Evolutionary conservation across 1,140 invertebrate species (phyloP).

Genomic region (Leptinotarsa texana): DNA sequence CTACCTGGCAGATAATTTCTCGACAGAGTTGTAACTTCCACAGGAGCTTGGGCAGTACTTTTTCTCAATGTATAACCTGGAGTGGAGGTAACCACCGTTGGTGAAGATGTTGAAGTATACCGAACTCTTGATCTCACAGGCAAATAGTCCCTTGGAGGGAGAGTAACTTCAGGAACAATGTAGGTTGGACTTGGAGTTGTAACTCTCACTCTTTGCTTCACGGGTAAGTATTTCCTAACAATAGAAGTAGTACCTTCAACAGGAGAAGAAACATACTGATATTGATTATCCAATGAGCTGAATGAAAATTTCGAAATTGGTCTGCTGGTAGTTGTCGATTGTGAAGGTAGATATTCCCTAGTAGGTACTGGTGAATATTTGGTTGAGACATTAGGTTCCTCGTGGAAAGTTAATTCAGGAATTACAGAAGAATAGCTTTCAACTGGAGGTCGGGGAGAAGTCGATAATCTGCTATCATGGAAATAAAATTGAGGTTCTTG

Average conservation of each 20-base stretch:
- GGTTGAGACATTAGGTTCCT: conserved; percentile 44
- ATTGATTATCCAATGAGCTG: conserved; percentile 37
- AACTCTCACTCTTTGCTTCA: conserved; percentile 25
- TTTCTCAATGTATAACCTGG: not conserved
- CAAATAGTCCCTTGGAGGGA: conserved; percentile 24
- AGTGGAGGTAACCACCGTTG: conserved; percentile 13
- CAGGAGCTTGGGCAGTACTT: conserved; percentile 35
- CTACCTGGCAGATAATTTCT: conserved; percentile 43
- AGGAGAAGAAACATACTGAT: conserved; percentile 30
- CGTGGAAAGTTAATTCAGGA: conserved; percentile 55
- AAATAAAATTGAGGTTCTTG: conserved; percentile 30
- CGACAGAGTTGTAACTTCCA: conserved; percentile 40
- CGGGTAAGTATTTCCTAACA: conserved; percentile 26
- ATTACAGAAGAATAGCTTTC: conserved; percentile 57
- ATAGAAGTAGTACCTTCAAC: not conserved
- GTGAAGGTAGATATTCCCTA: conserved; percentile 5
- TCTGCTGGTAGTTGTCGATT: conserved; percentile 31
- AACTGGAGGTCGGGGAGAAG: conserved; percentile 37
- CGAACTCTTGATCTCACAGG: conserved; percentile 25
- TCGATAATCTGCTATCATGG: conserved; percentile 41
- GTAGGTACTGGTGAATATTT: conserved; percentile 16
- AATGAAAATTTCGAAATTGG: conserved; percentile 41
- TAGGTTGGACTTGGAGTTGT: conserved; percentile 22
- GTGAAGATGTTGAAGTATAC: conserved; percentile 15
- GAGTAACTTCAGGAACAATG: conserved; percentile 15